phyloP scores from a whole-genome alignment of 2,797 vertebrate species.

The Squalus acanthias region DNA sequence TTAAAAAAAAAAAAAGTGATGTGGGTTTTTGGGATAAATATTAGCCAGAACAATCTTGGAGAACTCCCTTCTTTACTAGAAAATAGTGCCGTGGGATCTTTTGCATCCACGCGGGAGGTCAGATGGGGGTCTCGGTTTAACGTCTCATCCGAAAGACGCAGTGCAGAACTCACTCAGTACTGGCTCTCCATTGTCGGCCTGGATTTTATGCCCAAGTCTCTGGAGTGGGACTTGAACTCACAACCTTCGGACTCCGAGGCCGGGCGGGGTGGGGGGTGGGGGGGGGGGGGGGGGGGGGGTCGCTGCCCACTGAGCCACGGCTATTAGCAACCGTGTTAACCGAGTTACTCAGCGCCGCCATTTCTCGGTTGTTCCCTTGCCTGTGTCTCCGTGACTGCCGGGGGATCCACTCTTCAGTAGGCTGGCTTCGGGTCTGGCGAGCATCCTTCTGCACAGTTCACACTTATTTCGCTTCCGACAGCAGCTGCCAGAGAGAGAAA shows the following conservation, averaged over 20 bases:
- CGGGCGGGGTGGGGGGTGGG: no score
- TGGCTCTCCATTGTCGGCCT: background rate
- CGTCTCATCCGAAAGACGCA: background rate
- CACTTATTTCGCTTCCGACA: constrained; percentile 74
- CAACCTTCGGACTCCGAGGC: background rate
- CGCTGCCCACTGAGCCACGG: background rate
- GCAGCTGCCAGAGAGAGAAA: constrained; percentile 60
- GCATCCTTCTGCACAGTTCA: constrained; percentile 60
- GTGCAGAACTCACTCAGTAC: no score
- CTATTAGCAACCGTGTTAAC: background rate
- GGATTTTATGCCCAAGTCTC: background rate
- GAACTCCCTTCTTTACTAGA: no score
- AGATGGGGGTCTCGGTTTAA: background rate
- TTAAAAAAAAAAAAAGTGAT: no score
- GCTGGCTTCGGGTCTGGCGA: constrained; percentile 60
- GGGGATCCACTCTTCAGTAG: constrained; percentile 63
- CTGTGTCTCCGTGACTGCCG: constrained; percentile 75
- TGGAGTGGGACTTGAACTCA: background rate
- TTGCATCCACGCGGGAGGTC: background rate
- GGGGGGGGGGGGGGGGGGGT: no score
- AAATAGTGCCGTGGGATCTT: background rate
- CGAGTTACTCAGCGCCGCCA: no score
- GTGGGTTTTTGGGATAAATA: background rate
- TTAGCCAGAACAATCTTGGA: background rate
- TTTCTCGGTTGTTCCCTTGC: constrained; percentile 50